A percentile compares a stretch with the other conserved stretches of the same genome.
Conservation (phyloP, 2,888 invertebrate genomes). For the Phaonia tiefii region DNA sequence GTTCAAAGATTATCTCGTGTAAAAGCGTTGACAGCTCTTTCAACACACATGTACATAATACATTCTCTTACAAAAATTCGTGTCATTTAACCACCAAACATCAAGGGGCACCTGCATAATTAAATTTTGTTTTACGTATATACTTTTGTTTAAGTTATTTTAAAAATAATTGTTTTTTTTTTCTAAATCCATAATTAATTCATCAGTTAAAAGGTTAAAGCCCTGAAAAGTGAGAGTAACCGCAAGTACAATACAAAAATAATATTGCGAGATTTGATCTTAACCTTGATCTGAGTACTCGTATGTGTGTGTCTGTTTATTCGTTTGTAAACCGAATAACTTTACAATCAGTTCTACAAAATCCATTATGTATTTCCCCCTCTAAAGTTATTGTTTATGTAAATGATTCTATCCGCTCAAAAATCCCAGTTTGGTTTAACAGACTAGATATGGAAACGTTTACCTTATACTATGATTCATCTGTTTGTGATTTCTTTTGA, state of each 20-base stretch:
- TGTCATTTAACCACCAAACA: neutral
- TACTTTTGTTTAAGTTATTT: neutral
- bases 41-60: no score
- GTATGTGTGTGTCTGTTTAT: no score
- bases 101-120: slow-evolving; percentile 11
- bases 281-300: slow-evolving; percentile 35
- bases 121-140: slow-evolving; percentile 7
- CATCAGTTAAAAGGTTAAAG: slow-evolving; percentile 30
- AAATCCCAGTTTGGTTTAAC: slow-evolving; percentile 10
- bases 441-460: neutral
- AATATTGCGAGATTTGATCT: slow-evolving; percentile 2
- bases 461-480: no score
- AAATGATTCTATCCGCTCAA: neutral
- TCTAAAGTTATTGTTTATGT: slow-evolving; percentile 3
- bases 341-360: no score
- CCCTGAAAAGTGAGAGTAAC: slow-evolving; percentile 44
- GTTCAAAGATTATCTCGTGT: no score
- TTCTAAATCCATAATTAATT: slow-evolving; percentile 16
- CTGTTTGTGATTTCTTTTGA: neutral
- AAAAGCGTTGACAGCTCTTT: no score
- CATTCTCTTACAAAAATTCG: neutral
- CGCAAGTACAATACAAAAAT: neutral
- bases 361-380: neutral
- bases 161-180: neutral
- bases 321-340: no score